A percentile compares a stretch with the other conserved stretches of the same genome.
Evolutionary conservation across 2,113 vertebrate genomes (phyloP).

Genomic region (Sitta europaea): DNA sequence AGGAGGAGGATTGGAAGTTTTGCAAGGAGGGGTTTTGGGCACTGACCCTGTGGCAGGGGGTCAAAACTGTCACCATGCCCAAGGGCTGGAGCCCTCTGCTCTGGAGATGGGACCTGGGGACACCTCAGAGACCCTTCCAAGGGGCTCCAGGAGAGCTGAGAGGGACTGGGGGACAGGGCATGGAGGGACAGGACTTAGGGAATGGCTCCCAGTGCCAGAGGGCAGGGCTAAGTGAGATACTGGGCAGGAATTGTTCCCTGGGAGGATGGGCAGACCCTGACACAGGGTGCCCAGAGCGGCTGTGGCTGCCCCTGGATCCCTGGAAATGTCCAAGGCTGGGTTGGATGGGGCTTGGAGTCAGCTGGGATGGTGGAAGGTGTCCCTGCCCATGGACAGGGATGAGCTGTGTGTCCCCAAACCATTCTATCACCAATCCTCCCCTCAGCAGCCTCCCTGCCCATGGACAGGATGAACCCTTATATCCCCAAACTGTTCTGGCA

Average conservation of each 20-base stretch:
- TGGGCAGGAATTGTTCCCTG: not conserved
- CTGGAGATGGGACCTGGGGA: not conserved
- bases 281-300: not conserved
- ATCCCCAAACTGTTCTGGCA: no score
- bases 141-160: not conserved
- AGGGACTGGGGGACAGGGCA: not conserved
- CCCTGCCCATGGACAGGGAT: not conserved
- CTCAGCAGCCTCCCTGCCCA: no score
- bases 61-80: accelerated
- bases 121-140: not conserved
- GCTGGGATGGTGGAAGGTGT: accelerated
- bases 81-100: not conserved
- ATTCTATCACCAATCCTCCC: no score
- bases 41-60: accelerated
- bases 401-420: no score
- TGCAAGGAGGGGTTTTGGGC: not conserved
- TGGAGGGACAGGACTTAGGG: not conserved
- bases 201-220: not conserved
- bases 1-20: no score
- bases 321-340: not conserved
- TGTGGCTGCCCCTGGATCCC: not conserved
- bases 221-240: accelerated
- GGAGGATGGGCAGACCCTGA: accelerated
- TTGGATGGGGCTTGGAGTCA: accelerated
- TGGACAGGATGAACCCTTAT: no score